Percentiles rank a stretch among this genome's conserved stretches.
Conservation (phyloP, 2,797 vertebrate genomes). For the Enteromius treurensis region DNA sequence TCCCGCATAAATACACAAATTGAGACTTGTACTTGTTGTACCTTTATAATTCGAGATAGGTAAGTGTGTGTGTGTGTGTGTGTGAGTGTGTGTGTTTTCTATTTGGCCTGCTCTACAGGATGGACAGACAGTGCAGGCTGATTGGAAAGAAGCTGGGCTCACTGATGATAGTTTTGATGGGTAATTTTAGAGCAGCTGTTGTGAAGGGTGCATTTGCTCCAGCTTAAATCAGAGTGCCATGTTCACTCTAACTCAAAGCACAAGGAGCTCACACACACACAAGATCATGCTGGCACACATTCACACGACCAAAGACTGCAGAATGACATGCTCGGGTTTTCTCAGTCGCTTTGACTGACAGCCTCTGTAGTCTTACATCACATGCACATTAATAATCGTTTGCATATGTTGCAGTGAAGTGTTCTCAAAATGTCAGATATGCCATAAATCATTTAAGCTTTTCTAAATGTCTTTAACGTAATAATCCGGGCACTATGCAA, state of each 20-base stretch:
- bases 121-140: slow-evolving; percentile 35
- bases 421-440: slow-evolving; percentile 29
- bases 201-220: slow-evolving; percentile 56
- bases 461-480: neutral
- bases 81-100: slow-evolving; percentile 15
- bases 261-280: neutral
- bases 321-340: slow-evolving; percentile 21
- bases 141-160: slow-evolving; percentile 48
- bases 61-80: neutral
- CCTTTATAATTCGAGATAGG: neutral
- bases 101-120: slow-evolving; percentile 19
- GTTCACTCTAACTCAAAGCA: slow-evolving; percentile 57
- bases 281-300: neutral
- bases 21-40: neutral
- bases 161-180: slow-evolving; percentile 54
- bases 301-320: slow-evolving; percentile 7
- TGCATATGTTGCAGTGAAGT: slow-evolving; percentile 7
- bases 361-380: slow-evolving; percentile 29
- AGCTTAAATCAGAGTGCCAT: slow-evolving; percentile 59
- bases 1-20: neutral
- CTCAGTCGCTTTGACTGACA: slow-evolving; percentile 29
- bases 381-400: slow-evolving; percentile 44
- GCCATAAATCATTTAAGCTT: slow-evolving; percentile 36
- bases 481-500: neutral
- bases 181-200: slow-evolving; percentile 60